Conservation (phyloP, 1,140 invertebrate genomes). For the Panonychus citri region DNA sequence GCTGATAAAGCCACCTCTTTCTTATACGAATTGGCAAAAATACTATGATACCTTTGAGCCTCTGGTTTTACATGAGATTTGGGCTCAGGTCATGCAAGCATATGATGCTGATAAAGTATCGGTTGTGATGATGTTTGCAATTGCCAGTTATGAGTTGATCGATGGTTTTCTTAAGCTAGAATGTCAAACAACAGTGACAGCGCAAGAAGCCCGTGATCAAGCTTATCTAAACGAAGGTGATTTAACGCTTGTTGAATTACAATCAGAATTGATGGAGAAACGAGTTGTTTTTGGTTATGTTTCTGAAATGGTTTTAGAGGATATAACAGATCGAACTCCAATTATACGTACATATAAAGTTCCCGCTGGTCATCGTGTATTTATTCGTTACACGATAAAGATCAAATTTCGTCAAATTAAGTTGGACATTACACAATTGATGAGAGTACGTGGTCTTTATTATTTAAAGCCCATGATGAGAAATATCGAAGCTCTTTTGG, state of each 20-base stretch:
- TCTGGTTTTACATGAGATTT: conserved; percentile 4
- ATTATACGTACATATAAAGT: background rate
- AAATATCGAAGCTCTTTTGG: conserved; percentile 3
- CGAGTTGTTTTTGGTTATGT: conserved; percentile 3
- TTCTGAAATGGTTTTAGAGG: background rate
- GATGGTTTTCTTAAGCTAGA: background rate
- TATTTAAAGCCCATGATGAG: conserved; percentile 6
- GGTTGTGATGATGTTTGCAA: background rate
- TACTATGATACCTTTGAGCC: background rate
- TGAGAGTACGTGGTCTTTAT: background rate
- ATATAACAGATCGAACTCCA: background rate
- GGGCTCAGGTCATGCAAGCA: background rate
- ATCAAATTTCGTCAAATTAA: background rate
- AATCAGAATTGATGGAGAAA: background rate
- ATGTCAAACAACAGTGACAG: background rate
- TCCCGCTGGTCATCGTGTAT: background rate
- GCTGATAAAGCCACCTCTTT: background rate
- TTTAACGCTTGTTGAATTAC: background rate
- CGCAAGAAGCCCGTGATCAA: background rate
- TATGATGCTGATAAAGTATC: background rate
- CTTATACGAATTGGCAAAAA: background rate
- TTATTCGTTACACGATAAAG: background rate
- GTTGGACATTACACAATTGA: background rate
- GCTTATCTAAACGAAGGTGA: background rate
- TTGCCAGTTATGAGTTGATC: background rate